Base-by-base conservation (phyloP, 2,888 invertebrate genomes). In the Polyommatus iphigenia region DNA sequence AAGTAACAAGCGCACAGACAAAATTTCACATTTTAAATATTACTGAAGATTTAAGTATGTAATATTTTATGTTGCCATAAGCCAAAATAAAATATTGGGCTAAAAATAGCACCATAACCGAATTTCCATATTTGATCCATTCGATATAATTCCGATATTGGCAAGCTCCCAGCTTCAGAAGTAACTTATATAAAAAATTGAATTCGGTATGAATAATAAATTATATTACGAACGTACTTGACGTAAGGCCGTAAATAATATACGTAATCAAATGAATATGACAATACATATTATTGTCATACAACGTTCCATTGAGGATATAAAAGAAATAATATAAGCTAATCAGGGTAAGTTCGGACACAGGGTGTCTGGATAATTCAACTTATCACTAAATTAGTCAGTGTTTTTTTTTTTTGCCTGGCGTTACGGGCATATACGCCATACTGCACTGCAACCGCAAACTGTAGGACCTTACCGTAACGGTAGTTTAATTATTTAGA, bases 121-220 rank as follows among this genome's bases (percentile, higher is more conserved):
- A 75, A 32, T 75, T 50, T 54, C 75, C 75, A 75, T 54, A 75
- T 75, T 50, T 75, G 75, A 18, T 54, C 50, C 50, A 50, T 75
- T 75, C 41, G 15, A 75, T 75, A 75, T 75, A 75, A 75, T 75
- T 75, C 20, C 54, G 18, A 75, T 54, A 50, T 75, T 75, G 75
- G 75, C 75, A 50, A 50, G 29, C 75, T 75, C 24, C 75, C 75
- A 75, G 29, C 15, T 75, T 50, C 50, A 73, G 50, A 54, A 75
- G 20, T 54, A 72, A 72, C 46, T 41, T 18, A 50, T 18, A 50
- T 50, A 75, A 75, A 46, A 50, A 50, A 54, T 46, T 54, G 18
- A 50, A 54, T 18, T 50, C 18, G 5, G 24, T 75, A 75, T 54
- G 46, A 24, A 75, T 50, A 75, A 29, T 75, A 50, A 67, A 67